Conservation (phyloP, 2,113 vertebrate species). For the Galbula dea region DNA sequence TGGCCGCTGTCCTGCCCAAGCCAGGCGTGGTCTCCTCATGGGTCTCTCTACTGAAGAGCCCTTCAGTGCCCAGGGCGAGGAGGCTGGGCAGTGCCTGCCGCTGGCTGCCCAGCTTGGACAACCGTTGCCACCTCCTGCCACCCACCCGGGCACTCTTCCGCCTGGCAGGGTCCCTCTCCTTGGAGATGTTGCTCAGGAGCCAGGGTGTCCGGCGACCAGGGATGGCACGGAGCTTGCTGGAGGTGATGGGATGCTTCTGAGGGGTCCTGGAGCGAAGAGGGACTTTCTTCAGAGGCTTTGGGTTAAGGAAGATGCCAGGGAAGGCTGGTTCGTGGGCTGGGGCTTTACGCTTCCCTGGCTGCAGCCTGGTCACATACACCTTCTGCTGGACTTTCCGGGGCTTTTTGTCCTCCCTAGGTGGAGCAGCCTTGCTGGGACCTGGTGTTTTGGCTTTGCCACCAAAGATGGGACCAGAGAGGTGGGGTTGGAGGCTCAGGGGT, state of each 20-base stretch:
- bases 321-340: constrained; percentile 58
- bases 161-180: background rate
- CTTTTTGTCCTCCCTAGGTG: background rate
- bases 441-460: constrained; percentile 73
- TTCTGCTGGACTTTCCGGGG: constrained; percentile 74
- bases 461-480: constrained; percentile 75
- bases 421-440: background rate
- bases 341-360: constrained; percentile 70
- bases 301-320: constrained; percentile 83
- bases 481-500: constrained; percentile 59
- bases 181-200: constrained; percentile 64
- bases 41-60: constrained; percentile 3
- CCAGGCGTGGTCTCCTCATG: background rate
- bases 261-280: constrained; percentile 72
- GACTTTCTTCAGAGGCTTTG: constrained; percentile 76
- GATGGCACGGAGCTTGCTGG: background rate
- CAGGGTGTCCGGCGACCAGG: constrained; percentile 23
- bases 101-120: background rate
- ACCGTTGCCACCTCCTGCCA: constrained; percentile 30
- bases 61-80: background rate
- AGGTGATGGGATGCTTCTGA: background rate
- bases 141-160: background rate
- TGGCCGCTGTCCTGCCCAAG: background rate
- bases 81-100: background rate
- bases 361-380: constrained; percentile 90